Evolutionary conservation across 2,113 vertebrate species (phyloP), one percentile per base, ranked within the genome.

Genomic region (Melanostigma gelatinosum): DNA sequence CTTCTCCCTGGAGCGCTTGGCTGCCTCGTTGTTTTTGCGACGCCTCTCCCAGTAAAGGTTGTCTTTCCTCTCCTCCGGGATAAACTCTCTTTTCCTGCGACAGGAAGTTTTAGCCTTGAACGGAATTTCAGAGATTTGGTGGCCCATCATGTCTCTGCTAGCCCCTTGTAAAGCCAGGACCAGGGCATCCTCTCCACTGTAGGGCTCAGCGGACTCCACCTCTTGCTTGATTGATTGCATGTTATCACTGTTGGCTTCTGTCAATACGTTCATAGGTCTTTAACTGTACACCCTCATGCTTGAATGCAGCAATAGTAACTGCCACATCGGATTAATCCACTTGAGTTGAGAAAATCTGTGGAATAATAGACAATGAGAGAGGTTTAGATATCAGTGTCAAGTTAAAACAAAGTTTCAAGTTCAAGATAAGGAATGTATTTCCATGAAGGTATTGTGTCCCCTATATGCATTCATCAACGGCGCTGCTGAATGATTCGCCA

Each of bases 51-150:
- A 99, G 42, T 99, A 99, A 83, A 96, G 88, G 3, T 89, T 96
- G 92, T 99, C 98, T 80, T 99, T 99, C 93, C 97, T 99, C 78
- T 98, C 98, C 4, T 99, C 96, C 0, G 98, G 97, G 90, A 98
- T 99, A 78, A 99, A 99, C 84, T 99, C 98, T 24, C 97, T 89
- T 84, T 98, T 98, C 83, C 97, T 94, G 40, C 97, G 96, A 82
- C 97, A 97, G 87, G 85, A 2, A 72, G 87, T 83, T 77, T 97
- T 98, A 79, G 72, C 91, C 81, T 96, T 97, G 75, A 92, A 92
- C 2, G 94, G 84, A 61, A 91, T 4, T 8, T 58, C 34, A 8
- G 94, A 82, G 44, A 91, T 75, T 20, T 87, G 90, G 61, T 90
- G 91, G 50, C 85, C 69, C 5, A 86, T 65, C 60, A 92, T 68